Base-by-base conservation (phyloP, 1,140 invertebrate genomes). In the Hycleus cichorii region DNA sequence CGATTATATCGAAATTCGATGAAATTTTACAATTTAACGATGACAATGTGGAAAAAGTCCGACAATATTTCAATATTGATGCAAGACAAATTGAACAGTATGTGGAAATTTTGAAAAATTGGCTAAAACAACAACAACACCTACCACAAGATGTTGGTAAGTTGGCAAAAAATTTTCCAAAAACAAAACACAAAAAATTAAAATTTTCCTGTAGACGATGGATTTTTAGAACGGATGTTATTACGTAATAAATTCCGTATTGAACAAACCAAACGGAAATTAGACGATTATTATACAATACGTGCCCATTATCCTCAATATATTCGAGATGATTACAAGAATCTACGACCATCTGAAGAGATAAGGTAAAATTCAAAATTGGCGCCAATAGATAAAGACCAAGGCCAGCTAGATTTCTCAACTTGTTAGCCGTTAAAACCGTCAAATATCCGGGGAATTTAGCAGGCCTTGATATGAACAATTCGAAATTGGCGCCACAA, bases 261-360 rank as follows among this genome's bases (percentile, higher is more conserved):
- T 8, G 56, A 58, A 32, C 56, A 58, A 40, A 49, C 56, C 24
- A 58, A 58, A 39, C 47, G 38, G 38, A 58, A 58, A 58, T 46
- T 49, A 18, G 56, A 58, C n/a, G 45, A 49, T 24, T 58, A 58
- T 39, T 58, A 42, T 40, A 58, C 56, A 4, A 11, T 51, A 1
- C 26, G 44, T 45, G 48, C 39, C 10, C 3, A 8, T 44, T 58
- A 56, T 11, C 32, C 32, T 24, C 18, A 44, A 46, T 47, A 49
- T 45, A 40, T 49, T 49, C 6, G 42, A 27, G 40, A 45, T 25
- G 9, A 44, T 38, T 11, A 54, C 18, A 54, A 54, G 3, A 18
- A 18, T 10, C 44, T 4, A 38, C 45, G 8, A 32, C 51, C 51
- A 26, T 45, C 51, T 0, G 12, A 40, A 26, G 9, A 42, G 9